Evolutionary conservation across 2,888 invertebrate genomes (phyloP).

Genomic region (Melanostoma scalare): DNA sequence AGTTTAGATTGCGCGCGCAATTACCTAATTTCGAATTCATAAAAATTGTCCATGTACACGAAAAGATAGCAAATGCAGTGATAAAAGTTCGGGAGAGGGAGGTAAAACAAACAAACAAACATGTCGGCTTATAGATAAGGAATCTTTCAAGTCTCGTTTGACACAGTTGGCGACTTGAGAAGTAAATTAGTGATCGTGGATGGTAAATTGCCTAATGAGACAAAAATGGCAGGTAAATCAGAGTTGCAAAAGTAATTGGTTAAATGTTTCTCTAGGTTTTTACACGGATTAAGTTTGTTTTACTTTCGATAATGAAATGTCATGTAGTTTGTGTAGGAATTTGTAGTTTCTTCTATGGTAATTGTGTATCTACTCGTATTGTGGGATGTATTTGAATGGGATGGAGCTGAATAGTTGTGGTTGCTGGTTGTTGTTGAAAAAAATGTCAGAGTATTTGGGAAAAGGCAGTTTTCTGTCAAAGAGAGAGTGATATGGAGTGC

Average conservation of each 20-base stretch:
- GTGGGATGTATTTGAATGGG: no score
- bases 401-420: background rate
- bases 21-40: slow-evolving; percentile 68
- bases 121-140: slow-evolving; percentile 66
- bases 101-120: slow-evolving; percentile 28
- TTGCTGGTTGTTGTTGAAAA: background rate
- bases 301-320: slow-evolving; percentile 70
- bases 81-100: background rate
- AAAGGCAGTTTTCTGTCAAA: no score
- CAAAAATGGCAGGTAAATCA: slow-evolving; percentile 68
- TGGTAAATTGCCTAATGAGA: slow-evolving; percentile 71
- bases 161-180: slow-evolving; percentile 70
- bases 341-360: slow-evolving; percentile 19
- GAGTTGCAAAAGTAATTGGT: slow-evolving; percentile 67
- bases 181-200: slow-evolving; percentile 72
- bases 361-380: background rate
- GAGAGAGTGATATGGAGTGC: no score
- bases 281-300: slow-evolving; percentile 69
- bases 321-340: slow-evolving; percentile 41
- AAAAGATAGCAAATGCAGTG: slow-evolving; percentile 1
- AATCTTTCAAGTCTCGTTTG: slow-evolving; percentile 59
- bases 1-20: slow-evolving; percentile 69
- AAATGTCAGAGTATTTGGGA: background rate
- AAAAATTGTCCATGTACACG: slow-evolving; percentile 42
- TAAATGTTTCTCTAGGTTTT: slow-evolving; percentile 59